These are phyloP conservation scores for Arrhamphus sclerolepis DNA, from an alignment of 2,797 vertebrate species.

Conservation along the genomic window DNA sequence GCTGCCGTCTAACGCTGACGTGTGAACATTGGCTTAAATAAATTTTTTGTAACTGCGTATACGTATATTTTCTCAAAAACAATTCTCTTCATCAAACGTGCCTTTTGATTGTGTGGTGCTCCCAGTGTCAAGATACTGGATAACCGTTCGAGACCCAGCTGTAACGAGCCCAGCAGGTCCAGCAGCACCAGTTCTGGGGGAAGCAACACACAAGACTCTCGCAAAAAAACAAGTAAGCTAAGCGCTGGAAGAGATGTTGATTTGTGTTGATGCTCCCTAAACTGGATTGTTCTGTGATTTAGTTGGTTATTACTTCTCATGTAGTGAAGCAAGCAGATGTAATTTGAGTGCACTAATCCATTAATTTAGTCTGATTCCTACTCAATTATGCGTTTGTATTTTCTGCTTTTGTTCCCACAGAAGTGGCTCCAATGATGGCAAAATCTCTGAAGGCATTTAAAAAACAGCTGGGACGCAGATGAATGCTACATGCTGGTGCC, in stretches of 20 bases:
- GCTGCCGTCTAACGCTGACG: not conserved
- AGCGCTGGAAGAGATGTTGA: not conserved
- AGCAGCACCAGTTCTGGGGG: constrained; percentile 45
- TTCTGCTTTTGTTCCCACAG: constrained; percentile 61
- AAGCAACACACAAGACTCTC: constrained; percentile 72
- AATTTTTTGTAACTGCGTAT: not conserved
- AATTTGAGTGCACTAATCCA: not conserved
- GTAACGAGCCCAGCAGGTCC: constrained; percentile 55
- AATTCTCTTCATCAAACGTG: too few relatives aligned
- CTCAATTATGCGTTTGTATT: not conserved
- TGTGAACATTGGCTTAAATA: not conserved
- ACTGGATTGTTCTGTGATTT: constrained; percentile 1
- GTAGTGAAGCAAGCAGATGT: not conserved
- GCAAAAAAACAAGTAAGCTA: constrained; percentile 85
- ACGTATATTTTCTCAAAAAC: not conserved
- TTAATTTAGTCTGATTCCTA: not conserved
- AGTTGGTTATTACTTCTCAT: too few relatives aligned
- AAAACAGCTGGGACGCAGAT: constrained; percentile 80
- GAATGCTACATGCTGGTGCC: constrained; percentile 37
- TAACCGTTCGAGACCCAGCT: constrained; percentile 51
- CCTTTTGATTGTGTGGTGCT: not conserved
- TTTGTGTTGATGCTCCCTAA: not conserved
- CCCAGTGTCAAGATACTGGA: constrained; percentile 69
- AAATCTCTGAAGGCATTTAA: constrained; percentile 87
- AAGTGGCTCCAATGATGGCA: constrained; percentile 89